Percentiles rank a stretch among this genome's conserved stretches.
Conservation (phyloP, 2,113 vertebrate genomes). For the Panthera leo region DNA sequence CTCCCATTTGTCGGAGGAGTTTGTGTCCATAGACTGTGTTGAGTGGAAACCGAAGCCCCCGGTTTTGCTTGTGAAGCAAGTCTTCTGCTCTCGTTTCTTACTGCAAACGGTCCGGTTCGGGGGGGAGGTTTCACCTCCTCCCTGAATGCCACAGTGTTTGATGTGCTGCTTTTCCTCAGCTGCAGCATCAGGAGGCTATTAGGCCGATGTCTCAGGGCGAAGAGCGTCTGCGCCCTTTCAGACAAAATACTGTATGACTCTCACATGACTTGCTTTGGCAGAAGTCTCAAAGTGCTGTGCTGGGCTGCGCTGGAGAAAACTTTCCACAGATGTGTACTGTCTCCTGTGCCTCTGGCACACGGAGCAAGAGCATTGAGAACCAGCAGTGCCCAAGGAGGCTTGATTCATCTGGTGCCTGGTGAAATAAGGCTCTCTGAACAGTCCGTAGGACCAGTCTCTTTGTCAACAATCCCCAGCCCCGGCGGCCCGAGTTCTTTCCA, state of each 20-base stretch:
- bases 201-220: conserved; percentile 64
- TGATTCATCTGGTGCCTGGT: conserved; percentile 7
- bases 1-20: background rate
- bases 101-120: conserved; percentile 25
- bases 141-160: conserved; percentile 46
- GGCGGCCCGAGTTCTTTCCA: background rate
- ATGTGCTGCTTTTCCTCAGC: conserved; percentile 55
- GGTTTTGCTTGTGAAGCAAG: conserved; percentile 36
- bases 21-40: background rate
- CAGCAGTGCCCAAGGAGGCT: background rate
- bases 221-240: conserved; percentile 64
- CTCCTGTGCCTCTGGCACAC: conserved; percentile 63
- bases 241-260: conserved; percentile 51
- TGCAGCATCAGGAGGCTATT: conserved; percentile 42
- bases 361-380: conserved; percentile 48
- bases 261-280: conserved; percentile 72
- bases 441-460: background rate
- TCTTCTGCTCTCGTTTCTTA: conserved; percentile 53
- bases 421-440: background rate
- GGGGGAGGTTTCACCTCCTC: conserved; percentile 25
- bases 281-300: conserved; percentile 55
- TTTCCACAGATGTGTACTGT: conserved; percentile 53
- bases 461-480: background rate
- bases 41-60: background rate
- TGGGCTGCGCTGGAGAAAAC: conserved; percentile 34